Conservation (phyloP, 2,888 invertebrate species). For the Rhorus exstirpatorius region DNA sequence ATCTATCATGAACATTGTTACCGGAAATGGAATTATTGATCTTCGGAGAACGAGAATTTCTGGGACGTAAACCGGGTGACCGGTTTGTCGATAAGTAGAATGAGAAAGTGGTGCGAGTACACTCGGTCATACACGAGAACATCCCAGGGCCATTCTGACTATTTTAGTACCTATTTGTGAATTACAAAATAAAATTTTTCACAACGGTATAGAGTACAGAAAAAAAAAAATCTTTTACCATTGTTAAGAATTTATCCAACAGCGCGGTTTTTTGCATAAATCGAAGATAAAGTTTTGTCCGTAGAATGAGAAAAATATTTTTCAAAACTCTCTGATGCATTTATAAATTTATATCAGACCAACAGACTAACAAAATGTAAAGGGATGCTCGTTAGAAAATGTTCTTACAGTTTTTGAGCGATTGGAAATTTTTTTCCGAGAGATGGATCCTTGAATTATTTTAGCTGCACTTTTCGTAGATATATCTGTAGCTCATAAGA, state of each 20-base stretch:
- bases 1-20: slow-evolving; percentile 30
- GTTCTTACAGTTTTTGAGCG: neutral
- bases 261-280: no score
- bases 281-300: no score
- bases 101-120: neutral
- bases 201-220: no score
- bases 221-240: no score
- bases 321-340: no score
- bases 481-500: no score
- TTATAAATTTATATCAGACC: neutral
- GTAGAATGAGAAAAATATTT: no score
- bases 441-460: neutral
- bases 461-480: neutral
- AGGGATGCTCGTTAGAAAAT: no score
- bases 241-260: no score
- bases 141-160: no score
- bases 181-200: no score
- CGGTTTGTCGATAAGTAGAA: slow-evolving; percentile 15
- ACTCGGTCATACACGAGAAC: neutral
- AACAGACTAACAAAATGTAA: no score
- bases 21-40: slow-evolving; percentile 53
- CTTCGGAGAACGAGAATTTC: slow-evolving; percentile 29
- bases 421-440: neutral
- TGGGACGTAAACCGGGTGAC: slow-evolving; percentile 21
- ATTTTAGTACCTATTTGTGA: neutral